phyloP scores from a whole-genome alignment of 2,797 vertebrate species.

The Cuniculus paca region DNA sequence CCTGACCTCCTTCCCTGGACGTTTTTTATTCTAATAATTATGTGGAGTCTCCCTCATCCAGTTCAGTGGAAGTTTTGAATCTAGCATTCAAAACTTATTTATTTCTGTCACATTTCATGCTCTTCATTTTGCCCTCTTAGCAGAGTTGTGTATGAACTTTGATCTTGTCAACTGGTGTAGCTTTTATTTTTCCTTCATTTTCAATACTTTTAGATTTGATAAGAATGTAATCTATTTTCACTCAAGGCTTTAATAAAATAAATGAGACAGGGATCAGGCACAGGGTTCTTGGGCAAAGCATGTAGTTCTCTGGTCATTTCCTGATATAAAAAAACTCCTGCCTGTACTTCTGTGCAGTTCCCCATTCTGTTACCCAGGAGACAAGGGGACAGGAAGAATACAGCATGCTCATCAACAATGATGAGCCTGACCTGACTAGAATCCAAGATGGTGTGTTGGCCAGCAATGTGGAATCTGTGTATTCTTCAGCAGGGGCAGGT shows the following conservation, averaged over 20 bases:
- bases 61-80: slow-evolving; percentile 39
- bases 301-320: slow-evolving; percentile 1
- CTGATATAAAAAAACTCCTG: background rate
- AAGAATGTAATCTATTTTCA: slow-evolving; percentile 70
- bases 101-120: slow-evolving; percentile 38
- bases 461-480: background rate
- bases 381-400: background rate
- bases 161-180: slow-evolving; percentile 44
- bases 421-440: background rate
- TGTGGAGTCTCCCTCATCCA: background rate
- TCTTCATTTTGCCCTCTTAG: slow-evolving; percentile 50
- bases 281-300: background rate
- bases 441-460: background rate
- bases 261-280: slow-evolving; percentile 47
- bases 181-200: slow-evolving; percentile 28
- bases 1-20: background rate
- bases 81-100: slow-evolving; percentile 51
- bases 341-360: background rate
- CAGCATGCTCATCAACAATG: rapidly evolving
- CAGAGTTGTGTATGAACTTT: slow-evolving; percentile 61
- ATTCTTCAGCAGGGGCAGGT: background rate
- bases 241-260: slow-evolving; percentile 67
- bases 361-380: background rate
- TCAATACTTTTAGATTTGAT: slow-evolving; percentile 55
- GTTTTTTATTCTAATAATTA: slow-evolving; percentile 47